Evolutionary conservation across 2,888 invertebrate species (phyloP).

Genomic region (Sycophila texana): DNA sequence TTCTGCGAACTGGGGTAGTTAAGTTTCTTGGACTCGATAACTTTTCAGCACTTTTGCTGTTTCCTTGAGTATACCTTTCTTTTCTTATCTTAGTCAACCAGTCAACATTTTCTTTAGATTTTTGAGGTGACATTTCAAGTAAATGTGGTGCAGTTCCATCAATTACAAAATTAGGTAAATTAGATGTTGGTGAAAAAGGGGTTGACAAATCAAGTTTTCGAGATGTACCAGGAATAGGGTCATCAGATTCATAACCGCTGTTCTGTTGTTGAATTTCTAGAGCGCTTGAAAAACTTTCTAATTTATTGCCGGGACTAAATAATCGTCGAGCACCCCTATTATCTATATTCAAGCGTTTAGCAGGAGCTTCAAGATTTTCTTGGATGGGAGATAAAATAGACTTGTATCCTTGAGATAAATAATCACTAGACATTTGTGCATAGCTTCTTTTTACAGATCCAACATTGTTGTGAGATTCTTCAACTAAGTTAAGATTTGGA

Average conservation of each 20-base stretch:
- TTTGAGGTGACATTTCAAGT: conserved; percentile 82
- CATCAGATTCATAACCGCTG: conserved; percentile 64
- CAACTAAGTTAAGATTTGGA: conserved; percentile 13
- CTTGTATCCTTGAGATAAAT: conserved; percentile 59
- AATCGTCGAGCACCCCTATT: conserved; percentile 76
- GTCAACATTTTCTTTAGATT: conserved; percentile 81
- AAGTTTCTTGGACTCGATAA: conserved; percentile 61
- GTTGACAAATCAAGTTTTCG: not conserved
- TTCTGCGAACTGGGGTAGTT: conserved; percentile 62
- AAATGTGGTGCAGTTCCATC: conserved; percentile 86
- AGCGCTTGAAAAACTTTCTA: not conserved
- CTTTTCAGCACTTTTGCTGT: conserved; percentile 67
- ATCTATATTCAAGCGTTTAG: conserved; percentile 75
- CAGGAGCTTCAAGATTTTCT: conserved; percentile 67
- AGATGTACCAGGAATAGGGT: conserved; percentile 65
- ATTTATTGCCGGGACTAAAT: conserved; percentile 73
- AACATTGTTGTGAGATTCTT: not conserved
- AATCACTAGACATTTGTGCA: conserved; percentile 39
- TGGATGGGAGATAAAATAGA: conserved; percentile 70
- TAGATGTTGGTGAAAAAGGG: conserved; percentile 80
- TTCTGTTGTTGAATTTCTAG: conserved; percentile 14
- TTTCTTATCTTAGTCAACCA: conserved; percentile 80
- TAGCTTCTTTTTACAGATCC: conserved; percentile 38
- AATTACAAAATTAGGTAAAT: conserved; percentile 86
- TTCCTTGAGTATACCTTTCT: conserved; percentile 74